Evolutionary conservation across 2,113 vertebrate genomes (phyloP).

Genomic region (Hippocampus zosterae): DNA sequence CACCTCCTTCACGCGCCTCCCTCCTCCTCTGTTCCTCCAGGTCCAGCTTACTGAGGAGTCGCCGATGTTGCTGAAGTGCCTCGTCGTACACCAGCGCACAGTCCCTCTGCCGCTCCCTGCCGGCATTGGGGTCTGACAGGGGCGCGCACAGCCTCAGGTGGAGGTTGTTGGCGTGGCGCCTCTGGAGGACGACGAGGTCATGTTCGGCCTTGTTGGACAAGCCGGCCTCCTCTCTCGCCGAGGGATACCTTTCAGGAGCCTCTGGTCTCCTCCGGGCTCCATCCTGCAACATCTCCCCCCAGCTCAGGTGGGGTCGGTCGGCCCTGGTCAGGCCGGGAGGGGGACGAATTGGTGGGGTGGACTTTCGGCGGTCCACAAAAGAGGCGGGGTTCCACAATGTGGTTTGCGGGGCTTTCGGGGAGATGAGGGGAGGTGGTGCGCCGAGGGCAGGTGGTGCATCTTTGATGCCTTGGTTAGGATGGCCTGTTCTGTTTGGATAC

Average conservation of each 20-base stretch:
- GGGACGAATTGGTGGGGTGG: constrained; percentile 68
- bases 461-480: constrained; percentile 74
- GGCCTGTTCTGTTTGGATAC: constrained; percentile 68
- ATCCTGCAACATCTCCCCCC: constrained; percentile 73
- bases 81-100: constrained; percentile 82
- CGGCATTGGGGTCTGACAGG: constrained; percentile 34
- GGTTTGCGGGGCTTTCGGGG: constrained; percentile 82
- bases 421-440: constrained; percentile 90
- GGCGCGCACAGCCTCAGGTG: constrained; percentile 71
- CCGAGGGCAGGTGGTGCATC: constrained; percentile 81
- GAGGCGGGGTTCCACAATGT: constrained; percentile 92
- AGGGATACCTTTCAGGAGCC: constrained; percentile 74
- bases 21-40: constrained; percentile 87
- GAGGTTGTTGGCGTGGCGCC: constrained; percentile 46
- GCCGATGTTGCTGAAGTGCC: constrained; percentile 86
- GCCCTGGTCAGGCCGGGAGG: constrained; percentile 65
- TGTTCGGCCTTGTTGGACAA: constrained; percentile 80
- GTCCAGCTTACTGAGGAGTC: constrained; percentile 92
- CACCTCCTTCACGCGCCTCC: constrained; percentile 92
- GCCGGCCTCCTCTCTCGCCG: constrained; percentile 70
- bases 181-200: constrained; percentile 72
- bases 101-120: constrained; percentile 17
- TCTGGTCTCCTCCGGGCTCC: constrained; percentile 71
- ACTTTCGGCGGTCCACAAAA: constrained; percentile 79
- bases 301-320: constrained; percentile 53